Evolutionary conservation across 2,888 invertebrate genomes (phyloP).

Genomic region (Aphrophora alni): DNA sequence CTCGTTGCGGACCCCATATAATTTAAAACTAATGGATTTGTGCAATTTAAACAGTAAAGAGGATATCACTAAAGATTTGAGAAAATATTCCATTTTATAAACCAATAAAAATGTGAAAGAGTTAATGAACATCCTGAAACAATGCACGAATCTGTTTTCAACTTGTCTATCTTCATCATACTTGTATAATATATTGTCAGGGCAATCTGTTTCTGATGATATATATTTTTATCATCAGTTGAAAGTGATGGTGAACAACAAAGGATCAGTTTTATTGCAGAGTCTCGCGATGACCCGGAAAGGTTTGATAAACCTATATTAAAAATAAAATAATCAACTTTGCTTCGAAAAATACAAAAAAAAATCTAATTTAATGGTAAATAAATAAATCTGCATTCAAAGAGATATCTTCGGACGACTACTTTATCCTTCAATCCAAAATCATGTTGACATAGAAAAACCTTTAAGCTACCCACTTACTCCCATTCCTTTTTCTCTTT

Average conservation of each 20-base stretch:
- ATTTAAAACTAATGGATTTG: conserved; percentile 47
- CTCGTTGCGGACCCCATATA: conserved; percentile 43
- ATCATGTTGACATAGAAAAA: neutral
- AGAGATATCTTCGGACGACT: conserved; percentile 13
- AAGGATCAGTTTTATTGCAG: neutral
- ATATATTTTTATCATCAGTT: conserved; percentile 52
- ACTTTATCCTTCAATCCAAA: neutral
- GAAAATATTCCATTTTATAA: neutral
- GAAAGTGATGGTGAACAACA: conserved; percentile 27
- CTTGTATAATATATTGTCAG: conserved; percentile 53
- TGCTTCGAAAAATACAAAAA: neutral
- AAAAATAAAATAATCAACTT: neutral
- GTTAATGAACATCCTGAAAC: conserved; percentile 43
- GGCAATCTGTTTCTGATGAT: conserved; percentile 53
- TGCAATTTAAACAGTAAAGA: conserved; percentile 42
- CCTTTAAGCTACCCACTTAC: neutral
- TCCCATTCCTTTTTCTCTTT: neutral
- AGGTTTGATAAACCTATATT: conserved; percentile 10
- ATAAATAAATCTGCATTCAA: neutral
- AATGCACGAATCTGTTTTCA: conserved; percentile 49
- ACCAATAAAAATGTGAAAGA: conserved; percentile 11
- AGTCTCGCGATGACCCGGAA: neutral
- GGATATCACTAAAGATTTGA: conserved; percentile 2
- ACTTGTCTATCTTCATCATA: conserved; percentile 44
- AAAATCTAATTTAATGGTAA: conserved; percentile 7